Evolutionary conservation across 2,888 invertebrate genomes (phyloP), one percentile per base, ranked within the genome.

Genomic region (Abscondita cerata): DNA sequence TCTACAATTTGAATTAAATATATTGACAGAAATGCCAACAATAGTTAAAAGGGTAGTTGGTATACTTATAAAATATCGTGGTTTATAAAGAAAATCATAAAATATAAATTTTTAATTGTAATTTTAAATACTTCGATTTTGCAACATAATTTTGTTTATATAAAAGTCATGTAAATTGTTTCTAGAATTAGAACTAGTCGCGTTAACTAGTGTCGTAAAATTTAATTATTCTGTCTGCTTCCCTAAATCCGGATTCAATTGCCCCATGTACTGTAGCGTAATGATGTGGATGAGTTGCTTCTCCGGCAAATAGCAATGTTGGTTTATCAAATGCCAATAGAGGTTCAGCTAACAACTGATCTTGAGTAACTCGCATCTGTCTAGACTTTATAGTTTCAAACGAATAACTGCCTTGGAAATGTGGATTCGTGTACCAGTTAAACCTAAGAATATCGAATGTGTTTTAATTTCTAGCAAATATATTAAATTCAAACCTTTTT

Each of bases 341-440:
- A 44, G 68, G 51, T 52, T 55, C 3, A 31, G 52, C 52, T 16
- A 62, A 31, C 8, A 48, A 12, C n/a, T 34, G 9, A 13, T 73
- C 73, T 1, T 85, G 79, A 16, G 81, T 80, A 13, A 36, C 52
- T 9, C 57, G 40, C 19, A 50, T 25, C 46, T 66, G 36, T 12
- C 57, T 65, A 12, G 68, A 65, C 12, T 56, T 53, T 2, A 62
- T 13, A 8, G 70, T 69, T 60, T 68, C 52, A 40, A 62, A 71
- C 0, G 71, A 70, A 31, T 68, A 69, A 1, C 67, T 58, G 6
- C 71, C 71, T 40, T 86, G 82, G 0, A 88, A 86, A 75, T 82
- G 85, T 1, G 86, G 85, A 78, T 90, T 86, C 0, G 82, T 81
- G 66, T 82, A 83, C 92, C 92, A 92, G 0, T 78, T 81, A 0